Evolutionary conservation across 2,797 vertebrate species (phyloP), one percentile per base, ranked within the genome.

Genomic region (Rhynchonycteris naso): DNA sequence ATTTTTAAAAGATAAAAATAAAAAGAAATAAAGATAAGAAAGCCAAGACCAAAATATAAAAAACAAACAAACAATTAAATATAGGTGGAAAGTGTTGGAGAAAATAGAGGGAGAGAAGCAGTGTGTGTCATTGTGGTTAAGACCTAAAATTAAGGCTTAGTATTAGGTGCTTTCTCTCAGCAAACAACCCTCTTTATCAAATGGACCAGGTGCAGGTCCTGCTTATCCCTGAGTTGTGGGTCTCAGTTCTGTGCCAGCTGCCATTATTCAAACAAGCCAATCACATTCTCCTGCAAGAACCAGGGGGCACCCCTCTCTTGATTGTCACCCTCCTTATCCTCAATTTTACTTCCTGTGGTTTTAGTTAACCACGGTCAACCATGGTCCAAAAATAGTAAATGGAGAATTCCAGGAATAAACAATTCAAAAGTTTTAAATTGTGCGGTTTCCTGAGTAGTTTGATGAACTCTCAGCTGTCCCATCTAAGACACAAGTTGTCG

Each of bases 311-410:
- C 52, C 9, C 0, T 5, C 7, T 72, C 65, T 7, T 61, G 24
- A 71, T 2, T 33, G 47, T 83, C 22, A 9, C 52, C 21, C 30
- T 12, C 43, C 79, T 63, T 65, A 66, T 52, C 47, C 33, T 14
- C 1, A 22, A 13, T 52, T 83, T 83, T 47, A n/a, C 22, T 83
- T 66, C 47, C 30, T 24, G 4, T 66, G 30, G 47, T 52, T 66
- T 66, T 52, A 83, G 47, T 83, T 83, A 83, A 30, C 14, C 59
- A 82, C 1, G 5, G 47, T 83, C 80, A 83, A 66, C 43, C n/a
- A 24, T 14, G 22, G 58, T 81, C 38, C 58, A 66, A 83, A 83
- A 66, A 83, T 83, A 66, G 52, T 83, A 52, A 82, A 15, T 66
- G 47, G 47, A 52, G 33, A 33, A 35, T 26, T 66, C 47, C 63